Base-by-base conservation (phyloP, 64 coral and sea anemone genomes). In the Pocillopora damicornis region DNA sequence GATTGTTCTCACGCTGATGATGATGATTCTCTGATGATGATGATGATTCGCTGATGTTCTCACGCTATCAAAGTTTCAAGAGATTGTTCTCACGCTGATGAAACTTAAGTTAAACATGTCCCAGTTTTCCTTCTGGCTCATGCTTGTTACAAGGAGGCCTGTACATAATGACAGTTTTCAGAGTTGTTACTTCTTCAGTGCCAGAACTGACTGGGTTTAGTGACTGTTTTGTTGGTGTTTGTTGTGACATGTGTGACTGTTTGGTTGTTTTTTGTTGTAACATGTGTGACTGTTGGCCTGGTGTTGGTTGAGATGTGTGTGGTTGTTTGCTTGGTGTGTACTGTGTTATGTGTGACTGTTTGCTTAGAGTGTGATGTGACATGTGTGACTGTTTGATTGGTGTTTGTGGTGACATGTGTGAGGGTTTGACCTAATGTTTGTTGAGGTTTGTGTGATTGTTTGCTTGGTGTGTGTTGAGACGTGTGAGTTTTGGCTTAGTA, bases 61-160 rank as follows among this genome's bases (percentile, higher is more conserved):
- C n/a, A n/a, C n/a, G n/a, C n/a, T n/a, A n/a, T n/a, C n/a, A n/a
- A n/a, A n/a, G n/a, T n/a, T n/a, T n/a, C n/a, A n/a, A n/a, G n/a
- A n/a, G n/a, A n/a, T n/a, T n/a, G n/a, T n/a, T n/a, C n/a, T n/a
- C n/a, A 30, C 30, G 30, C 30, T 30, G 30, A 30, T 30, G 30
- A 30, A 30, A 30, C 30, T 30, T 30, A 30, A 30, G 30, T 30
- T 30, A 30, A 30, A 30, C 30, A 30, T 30, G 22, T 11, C 84
- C 69, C 26, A 87, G 36, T 60, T 86, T 93, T 89, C 92, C 87
- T 37, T 87, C 86, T 56, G 78, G 61, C 22, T 15, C 86, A 93
- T 93, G 83, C 79, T 93, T 88, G 79, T 84, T 75, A n/a, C 2
- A 73, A 13, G 86, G 42, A 14, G 77, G 22, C 71, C 69, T 83